phyloP scores from a whole-genome alignment of 2,888 invertebrate genomes.

The Nomada fabriciana region DNA sequence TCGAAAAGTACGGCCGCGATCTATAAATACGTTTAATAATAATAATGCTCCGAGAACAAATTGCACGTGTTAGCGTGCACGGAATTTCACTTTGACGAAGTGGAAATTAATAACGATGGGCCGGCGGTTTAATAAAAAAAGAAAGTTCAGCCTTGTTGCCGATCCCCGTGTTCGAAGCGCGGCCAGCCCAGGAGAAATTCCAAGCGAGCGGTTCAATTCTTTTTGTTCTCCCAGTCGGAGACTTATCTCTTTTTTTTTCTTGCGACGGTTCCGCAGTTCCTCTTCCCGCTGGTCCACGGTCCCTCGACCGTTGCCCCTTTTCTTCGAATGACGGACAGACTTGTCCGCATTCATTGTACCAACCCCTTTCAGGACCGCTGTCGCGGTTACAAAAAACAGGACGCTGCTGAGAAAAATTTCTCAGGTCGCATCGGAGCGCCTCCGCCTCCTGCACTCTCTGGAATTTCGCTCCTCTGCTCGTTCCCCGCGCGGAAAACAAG shows the following conservation, averaged over 20 bases:
- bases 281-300: neutral
- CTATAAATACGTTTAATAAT: no score
- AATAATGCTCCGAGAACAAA: no score
- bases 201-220: slow-evolving; percentile 2
- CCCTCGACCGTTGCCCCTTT: slow-evolving; percentile 23
- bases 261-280: neutral
- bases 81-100: no score
- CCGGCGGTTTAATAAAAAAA: neutral
- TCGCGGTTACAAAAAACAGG: slow-evolving; percentile 38
- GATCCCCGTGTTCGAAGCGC: neutral
- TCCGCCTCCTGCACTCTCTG: no score
- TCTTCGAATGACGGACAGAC: slow-evolving; percentile 55
- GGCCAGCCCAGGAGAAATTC: slow-evolving; percentile 5
- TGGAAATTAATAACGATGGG: no score
- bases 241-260: slow-evolving; percentile 5
- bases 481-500: slow-evolving; percentile 44
- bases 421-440: neutral
- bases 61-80: no score
- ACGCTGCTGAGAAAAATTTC: slow-evolving; percentile 40
- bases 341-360: slow-evolving; percentile 59
- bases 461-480: neutral
- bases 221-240: slow-evolving; percentile 9
- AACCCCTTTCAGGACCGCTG: slow-evolving; percentile 34
- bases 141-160: neutral
- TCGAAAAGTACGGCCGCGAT: no score